A percentile compares a stretch with the other conserved stretches of the same genome.
These are phyloP conservation scores for Aleiodes leptofemur DNA, from an alignment of 2,888 invertebrate species.

Conservation along the genomic window DNA sequence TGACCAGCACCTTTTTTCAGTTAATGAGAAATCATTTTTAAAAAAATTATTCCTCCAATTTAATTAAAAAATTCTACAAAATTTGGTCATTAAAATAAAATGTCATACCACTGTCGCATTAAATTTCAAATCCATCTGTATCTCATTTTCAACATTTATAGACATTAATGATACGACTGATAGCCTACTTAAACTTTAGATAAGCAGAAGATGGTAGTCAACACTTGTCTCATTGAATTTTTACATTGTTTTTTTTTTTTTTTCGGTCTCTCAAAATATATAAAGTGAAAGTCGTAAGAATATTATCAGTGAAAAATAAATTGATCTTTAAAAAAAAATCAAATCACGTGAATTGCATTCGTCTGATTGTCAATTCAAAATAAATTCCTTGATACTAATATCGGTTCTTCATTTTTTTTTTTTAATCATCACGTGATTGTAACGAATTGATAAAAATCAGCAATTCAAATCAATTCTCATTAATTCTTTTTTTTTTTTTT, in stretches of 20 bases:
- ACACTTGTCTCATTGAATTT: neutral
- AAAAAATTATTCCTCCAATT: too few species aligned
- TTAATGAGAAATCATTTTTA: too few species aligned
- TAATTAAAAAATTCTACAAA: neutral
- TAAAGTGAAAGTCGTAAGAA: neutral
- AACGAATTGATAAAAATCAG: too few species aligned
- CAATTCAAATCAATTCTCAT: too few species aligned
- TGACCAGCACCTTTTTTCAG: too few species aligned
- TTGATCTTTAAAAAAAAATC: neutral
- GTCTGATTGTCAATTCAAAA: too few species aligned
- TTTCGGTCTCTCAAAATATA: neutral
- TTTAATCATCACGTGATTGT: too few species aligned
- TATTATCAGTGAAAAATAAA: conserved; percentile 8
- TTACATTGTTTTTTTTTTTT: neutral
- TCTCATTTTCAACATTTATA: conserved; percentile 33
- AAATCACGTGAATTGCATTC: neutral
- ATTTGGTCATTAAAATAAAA: neutral
- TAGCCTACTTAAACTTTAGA: conserved; percentile 62
- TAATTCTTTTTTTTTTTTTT: too few species aligned
- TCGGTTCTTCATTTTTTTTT: too few species aligned
- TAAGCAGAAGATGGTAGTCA: conserved; percentile 50
- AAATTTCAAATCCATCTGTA: neutral
- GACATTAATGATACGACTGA: conserved; percentile 60
- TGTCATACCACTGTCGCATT: neutral
- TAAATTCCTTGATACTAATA: too few species aligned